These are phyloP conservation scores for Rhabdomys dilectus DNA, from an alignment of 2,113 vertebrate genomes.

Conservation along the genomic window DNA sequence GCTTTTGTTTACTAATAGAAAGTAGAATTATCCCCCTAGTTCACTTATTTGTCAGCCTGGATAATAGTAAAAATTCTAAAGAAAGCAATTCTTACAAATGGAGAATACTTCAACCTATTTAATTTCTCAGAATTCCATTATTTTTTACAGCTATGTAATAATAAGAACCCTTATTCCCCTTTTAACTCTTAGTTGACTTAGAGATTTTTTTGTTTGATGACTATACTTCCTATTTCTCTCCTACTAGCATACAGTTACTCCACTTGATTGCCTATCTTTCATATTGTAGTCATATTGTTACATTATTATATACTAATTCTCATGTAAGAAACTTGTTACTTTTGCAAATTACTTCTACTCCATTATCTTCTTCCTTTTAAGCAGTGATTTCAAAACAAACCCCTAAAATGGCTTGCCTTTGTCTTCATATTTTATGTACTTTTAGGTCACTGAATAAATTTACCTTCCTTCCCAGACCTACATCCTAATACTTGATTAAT, in stretches of 20 bases:
- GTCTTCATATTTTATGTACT: not conserved
- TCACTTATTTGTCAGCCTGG: not conserved
- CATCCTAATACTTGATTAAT: not conserved
- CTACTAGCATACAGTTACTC: not conserved
- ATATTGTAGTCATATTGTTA: not conserved
- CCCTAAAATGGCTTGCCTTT: not conserved
- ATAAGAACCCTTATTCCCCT: not conserved
- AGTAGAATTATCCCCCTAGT: constrained; percentile 14
- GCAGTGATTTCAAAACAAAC: not conserved
- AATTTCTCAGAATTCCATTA: not conserved
- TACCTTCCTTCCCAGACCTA: not conserved
- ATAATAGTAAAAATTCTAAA: not conserved
- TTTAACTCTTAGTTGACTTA: not conserved
- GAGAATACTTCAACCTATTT: not conserved
- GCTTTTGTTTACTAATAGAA: not conserved
- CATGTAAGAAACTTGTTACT: not conserved
- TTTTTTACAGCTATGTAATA: not conserved
- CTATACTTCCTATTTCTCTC: not conserved
- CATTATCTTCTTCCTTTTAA: not conserved
- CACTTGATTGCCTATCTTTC: not conserved
- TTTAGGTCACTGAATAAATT: not conserved
- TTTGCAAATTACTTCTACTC: not conserved
- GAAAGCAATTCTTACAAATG: not conserved
- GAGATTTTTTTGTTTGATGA: not conserved
- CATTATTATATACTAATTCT: not conserved